A percentile compares a stretch with the other conserved stretches of the same genome.
These are phyloP conservation scores for Cryptophagus acutangulus DNA, from an alignment of 2,888 invertebrate genomes.

Conservation along the genomic window DNA sequence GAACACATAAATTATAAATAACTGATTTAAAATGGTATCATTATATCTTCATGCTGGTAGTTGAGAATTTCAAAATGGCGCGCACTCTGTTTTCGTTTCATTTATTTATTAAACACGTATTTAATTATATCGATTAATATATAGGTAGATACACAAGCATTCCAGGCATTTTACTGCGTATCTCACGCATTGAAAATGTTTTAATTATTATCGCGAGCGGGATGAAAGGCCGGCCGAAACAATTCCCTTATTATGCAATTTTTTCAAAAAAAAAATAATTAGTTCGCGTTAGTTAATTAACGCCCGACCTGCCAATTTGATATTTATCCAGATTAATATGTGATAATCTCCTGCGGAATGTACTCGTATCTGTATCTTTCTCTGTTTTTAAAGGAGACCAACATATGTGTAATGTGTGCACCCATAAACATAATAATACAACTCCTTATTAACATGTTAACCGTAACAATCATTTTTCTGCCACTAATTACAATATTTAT, in stretches of 20 bases:
- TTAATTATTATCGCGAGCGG: background rate
- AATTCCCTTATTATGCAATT: too few species aligned
- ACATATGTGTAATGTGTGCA: background rate
- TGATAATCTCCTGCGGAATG: background rate
- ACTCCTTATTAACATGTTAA: background rate
- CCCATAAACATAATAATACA: too few species aligned
- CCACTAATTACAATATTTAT: background rate
- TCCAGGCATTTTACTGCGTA: background rate
- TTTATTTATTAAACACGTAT: background rate
- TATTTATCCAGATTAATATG: background rate
- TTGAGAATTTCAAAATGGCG: constrained; percentile 2
- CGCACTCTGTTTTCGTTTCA: constrained; percentile 1
- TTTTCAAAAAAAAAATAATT: too few species aligned
- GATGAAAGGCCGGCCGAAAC: too few species aligned
- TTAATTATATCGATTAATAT: background rate
- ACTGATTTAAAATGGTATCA: constrained; percentile 8
- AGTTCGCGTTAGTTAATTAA: too few species aligned
- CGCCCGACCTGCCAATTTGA: background rate
- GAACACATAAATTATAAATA: constrained; percentile 21
- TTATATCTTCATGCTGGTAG: constrained; percentile 9
- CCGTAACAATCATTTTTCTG: background rate
- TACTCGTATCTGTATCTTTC: too few species aligned
- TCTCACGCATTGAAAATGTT: constrained; percentile 1
- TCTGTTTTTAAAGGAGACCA: background rate
- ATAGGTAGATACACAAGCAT: background rate